These are phyloP conservation scores for Suillia variegata DNA, from an alignment of 2,888 invertebrate genomes.

Conservation along the genomic window DNA sequence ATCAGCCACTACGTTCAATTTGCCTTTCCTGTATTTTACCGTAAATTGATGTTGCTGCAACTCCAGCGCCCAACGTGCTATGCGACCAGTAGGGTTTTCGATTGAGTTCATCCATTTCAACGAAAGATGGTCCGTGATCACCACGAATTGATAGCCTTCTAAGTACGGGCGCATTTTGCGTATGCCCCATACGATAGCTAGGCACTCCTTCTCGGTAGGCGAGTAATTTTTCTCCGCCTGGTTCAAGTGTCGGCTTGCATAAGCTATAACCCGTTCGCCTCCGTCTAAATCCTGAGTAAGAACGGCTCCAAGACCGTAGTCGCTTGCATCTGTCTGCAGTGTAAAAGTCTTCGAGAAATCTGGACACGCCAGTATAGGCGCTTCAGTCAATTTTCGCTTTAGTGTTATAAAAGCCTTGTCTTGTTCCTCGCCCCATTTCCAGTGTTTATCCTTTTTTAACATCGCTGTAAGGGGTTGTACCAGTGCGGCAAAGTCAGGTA, in stretches of 20 bases:
- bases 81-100: constrained; percentile 12
- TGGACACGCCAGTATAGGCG: background rate
- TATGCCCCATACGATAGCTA: no score
- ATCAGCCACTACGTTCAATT: background rate
- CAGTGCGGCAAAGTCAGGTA: background rate
- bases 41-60: background rate
- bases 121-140: background rate
- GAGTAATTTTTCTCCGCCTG: no score
- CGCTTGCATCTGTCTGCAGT: background rate
- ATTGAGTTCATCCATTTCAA: constrained; percentile 5
- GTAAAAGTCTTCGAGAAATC: background rate
- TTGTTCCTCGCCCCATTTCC: background rate
- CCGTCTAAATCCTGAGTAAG: no score
- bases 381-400: background rate
- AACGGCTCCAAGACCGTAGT: background rate
- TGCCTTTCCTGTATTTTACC: background rate
- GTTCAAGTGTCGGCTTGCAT: no score
- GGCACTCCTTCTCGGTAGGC: no score
- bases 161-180: constrained; percentile 1
- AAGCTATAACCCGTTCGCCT: no score
- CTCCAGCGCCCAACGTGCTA: constrained; percentile 13
- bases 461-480: constrained; percentile 9
- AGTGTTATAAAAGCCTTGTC: background rate
- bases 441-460: constrained; percentile 16
- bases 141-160: background rate